Base-by-base conservation (phyloP, 2,888 invertebrate species). In the Leucozona laternaria region DNA sequence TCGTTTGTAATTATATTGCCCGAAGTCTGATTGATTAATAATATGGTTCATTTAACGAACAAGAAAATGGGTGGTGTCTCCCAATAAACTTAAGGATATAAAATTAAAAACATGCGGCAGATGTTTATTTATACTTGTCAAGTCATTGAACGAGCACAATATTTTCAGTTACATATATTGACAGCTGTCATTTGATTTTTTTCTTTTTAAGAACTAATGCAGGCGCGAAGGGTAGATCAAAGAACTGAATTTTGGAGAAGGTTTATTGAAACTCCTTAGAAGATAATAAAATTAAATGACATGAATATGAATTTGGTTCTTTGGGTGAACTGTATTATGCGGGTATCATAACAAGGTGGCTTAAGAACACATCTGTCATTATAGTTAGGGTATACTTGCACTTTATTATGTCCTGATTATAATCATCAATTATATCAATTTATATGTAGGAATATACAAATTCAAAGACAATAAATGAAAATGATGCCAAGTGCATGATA, bases 11-110 rank as follows among this genome's bases (percentile, higher is more conserved):
- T n/a, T n/a, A n/a, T n/a, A n/a, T n/a, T n/a, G n/a, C n/a, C n/a
- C n/a, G n/a, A n/a, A n/a, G n/a, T n/a, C n/a, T n/a, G n/a, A 68
- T 68, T 68, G 34, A 25, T 7, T 68, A 68, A 68, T 68, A 22
- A 68, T 22, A 50, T 28, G 37, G 50, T 50, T 68, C 4, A 15
- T 22, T 5, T 53, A n/a, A 22, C 37, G 13, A 31, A 22, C 37
- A 37, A 53, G 37, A 37, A 53, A 68, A 68, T 53, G n/a, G 37
- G 25, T 37, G 37, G 10, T 68, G 53, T 0, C 25, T n/a, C n/a
- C 17, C 68, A 68, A 68, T 68, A 53, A 53, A 68, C 37, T 53
- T 50, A 22, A 37, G 53, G n/a, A 40, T 28, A 53, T 28, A 8
- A 15, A 3, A 53, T 53, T 28, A 53, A 53, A 68, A 37, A 5